Conservation (phyloP, 2,113 vertebrate genomes). For the Petrocephalus microphthalmus region DNA sequence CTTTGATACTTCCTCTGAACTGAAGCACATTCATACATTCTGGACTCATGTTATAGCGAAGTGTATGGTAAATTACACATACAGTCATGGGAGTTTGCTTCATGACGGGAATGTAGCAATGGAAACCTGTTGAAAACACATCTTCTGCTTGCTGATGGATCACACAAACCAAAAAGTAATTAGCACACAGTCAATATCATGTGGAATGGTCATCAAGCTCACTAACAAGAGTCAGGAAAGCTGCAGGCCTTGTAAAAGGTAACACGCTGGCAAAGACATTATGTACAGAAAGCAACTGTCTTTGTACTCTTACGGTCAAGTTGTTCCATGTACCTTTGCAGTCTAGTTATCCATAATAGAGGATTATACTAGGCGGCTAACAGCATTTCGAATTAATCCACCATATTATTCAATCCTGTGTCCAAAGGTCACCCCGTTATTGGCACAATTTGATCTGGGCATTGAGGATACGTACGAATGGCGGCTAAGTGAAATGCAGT, state of each 20-base stretch:
- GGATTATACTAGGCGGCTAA: background rate
- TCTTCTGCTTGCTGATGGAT: background rate
- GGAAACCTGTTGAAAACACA: background rate
- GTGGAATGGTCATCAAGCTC: background rate
- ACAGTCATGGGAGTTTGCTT: background rate
- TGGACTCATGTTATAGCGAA: background rate
- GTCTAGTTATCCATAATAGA: background rate
- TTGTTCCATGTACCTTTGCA: background rate
- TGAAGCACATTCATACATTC: background rate
- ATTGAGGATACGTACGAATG: background rate
- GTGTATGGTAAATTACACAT: background rate
- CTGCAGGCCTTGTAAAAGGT: background rate
- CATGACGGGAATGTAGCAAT: background rate
- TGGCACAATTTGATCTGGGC: background rate
- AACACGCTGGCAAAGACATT: background rate
- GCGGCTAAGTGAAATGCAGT: background rate
- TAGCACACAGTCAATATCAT: background rate
- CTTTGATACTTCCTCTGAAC: background rate
- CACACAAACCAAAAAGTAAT: background rate
- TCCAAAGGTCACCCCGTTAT: background rate
- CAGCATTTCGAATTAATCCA: background rate
- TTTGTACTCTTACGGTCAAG: slow-evolving; percentile 12
- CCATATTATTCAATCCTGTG: background rate
- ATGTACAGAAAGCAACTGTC: background rate
- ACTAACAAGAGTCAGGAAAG: background rate